Conservation (phyloP, 2,113 vertebrate genomes). For the Cyanoderma ruficeps region DNA sequence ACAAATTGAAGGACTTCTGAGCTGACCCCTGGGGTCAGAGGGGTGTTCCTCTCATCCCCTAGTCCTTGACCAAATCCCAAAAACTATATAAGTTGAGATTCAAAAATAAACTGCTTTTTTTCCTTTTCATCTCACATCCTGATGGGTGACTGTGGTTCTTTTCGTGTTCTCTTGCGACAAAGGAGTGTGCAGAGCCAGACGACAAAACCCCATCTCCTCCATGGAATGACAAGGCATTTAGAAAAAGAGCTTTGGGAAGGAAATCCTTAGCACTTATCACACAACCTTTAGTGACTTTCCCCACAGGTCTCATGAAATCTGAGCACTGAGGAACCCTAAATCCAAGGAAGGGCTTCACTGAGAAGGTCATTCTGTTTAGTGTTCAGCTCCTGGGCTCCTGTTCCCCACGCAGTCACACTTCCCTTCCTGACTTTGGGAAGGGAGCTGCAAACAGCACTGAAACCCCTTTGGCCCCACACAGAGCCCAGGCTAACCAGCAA, state of each 20-base stretch:
- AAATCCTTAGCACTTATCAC: background rate
- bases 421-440: background rate
- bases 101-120: too few species aligned
- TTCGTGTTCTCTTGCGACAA: background rate
- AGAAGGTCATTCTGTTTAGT: background rate
- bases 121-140: too few species aligned
- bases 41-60: too few species aligned
- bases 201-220: background rate
- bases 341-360: background rate
- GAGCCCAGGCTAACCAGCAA: background rate
- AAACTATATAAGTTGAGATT: too few species aligned
- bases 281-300: background rate
- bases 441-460: background rate
- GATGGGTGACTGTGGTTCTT: too few species aligned
- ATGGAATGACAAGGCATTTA: background rate
- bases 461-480: background rate
- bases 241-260: background rate
- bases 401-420: fast-evolving
- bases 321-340: background rate
- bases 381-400: background rate
- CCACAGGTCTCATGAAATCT: background rate
- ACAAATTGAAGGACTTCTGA: too few species aligned
- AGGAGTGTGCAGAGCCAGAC: background rate
- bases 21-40: too few species aligned
- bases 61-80: too few species aligned